Evolutionary conservation across 2,113 vertebrate genomes (phyloP).

Genomic region (Neogale vison): DNA sequence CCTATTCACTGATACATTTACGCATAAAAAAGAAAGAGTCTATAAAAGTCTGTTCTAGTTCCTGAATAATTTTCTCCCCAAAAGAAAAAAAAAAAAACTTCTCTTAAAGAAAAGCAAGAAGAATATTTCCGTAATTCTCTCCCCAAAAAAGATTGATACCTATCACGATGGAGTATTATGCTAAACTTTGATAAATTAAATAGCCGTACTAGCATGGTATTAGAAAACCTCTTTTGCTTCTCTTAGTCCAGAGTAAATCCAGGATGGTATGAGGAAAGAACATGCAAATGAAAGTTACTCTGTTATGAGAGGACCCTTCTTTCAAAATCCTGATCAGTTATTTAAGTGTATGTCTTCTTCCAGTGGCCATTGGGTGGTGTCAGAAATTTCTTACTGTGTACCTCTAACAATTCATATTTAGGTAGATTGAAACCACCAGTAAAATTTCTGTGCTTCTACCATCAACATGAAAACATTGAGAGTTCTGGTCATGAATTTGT

Average conservation of each 20-base stretch:
- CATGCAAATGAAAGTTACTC: neutral
- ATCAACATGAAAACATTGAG: neutral
- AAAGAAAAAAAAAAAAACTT: neutral
- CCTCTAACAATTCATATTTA: neutral
- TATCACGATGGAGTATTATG: neutral
- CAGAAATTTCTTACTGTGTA: neutral
- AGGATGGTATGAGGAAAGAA: neutral
- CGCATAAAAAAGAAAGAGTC: neutral
- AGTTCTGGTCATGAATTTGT: neutral
- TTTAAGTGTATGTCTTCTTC: neutral
- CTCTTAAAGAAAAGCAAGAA: neutral
- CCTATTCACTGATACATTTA: neutral
- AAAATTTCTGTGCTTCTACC: neutral
- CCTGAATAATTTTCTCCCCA: neutral
- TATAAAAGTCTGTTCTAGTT: neutral
- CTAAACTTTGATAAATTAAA: neutral
- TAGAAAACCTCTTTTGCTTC: neutral
- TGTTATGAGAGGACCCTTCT: neutral
- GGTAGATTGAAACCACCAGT: neutral
- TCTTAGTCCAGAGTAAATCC: neutral
- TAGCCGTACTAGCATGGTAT: neutral
- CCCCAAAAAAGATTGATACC: neutral
- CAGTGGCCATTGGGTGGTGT: neutral
- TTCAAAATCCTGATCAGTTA: neutral
- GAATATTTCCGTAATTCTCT: neutral